Base-by-base conservation (phyloP, 2,113 vertebrate species). In the Glaucomys volans region DNA sequence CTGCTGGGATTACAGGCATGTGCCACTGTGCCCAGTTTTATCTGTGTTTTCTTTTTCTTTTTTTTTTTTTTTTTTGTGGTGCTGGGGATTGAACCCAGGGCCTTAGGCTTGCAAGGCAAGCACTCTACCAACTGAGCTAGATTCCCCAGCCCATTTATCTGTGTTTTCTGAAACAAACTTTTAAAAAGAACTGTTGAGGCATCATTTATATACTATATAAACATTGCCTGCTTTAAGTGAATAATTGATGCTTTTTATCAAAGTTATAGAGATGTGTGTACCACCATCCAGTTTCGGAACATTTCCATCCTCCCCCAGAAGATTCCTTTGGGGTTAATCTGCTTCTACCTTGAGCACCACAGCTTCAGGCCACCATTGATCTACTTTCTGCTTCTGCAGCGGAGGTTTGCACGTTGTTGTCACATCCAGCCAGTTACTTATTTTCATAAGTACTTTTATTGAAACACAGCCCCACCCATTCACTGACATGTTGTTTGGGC, bases 391-490 rank as follows among this genome's bases (percentile, higher is more conserved):
- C 44, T 47, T 84, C 66, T 76, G 72, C 2, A 2, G 67, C 42
- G 35, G 40, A 44, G 44, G 40, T 91, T 42, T 90, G 52, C 1
- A n/a, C 9, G n/a, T 77, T 95, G 44, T 50, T 50, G 28, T 76
- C 24, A n/a, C 24, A 10, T 66, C 37, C 81, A 47, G 16, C 74
- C 81, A 54, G 16, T 66, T 54, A 30, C 67, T 66, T 37, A 67
- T 71, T 76, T 94, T 79, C 50, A n/a, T 90, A 82, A 93, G 50
- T 54, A 52, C 75, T 82, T 59, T 28, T 79, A 22, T 59, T 50
- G 64, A 76, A 47, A 67, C 26, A 8, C 16, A 24, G 82, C 76
- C 64, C 57, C 1, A 62, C 35, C 87, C n/a, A 9, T 91, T 83
- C 71, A 52, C 64, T 40, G 57, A 30, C 40, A 3, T 67, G 6